Evolutionary conservation across 2,797 vertebrate genomes (phyloP).

Genomic region (Tinamus major): DNA sequence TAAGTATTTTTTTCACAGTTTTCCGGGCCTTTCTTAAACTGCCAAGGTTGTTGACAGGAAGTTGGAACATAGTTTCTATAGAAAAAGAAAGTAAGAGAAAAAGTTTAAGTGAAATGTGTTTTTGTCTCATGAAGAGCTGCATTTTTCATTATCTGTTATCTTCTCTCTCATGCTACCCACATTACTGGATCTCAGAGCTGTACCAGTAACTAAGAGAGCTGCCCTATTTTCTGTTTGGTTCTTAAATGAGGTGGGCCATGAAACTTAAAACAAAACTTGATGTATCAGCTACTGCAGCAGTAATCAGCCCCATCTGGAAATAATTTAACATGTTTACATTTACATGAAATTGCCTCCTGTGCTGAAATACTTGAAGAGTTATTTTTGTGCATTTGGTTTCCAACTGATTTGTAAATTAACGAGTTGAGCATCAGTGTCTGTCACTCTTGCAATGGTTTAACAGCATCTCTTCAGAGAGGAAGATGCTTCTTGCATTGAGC

Average conservation of each 20-base stretch:
- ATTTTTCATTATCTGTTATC: not conserved
- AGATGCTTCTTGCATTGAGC: not conserved
- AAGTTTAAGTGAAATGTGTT: conserved; percentile 69
- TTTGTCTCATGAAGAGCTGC: not conserved
- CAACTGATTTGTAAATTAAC: not conserved
- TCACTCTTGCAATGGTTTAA: not conserved
- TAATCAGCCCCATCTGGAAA: not conserved
- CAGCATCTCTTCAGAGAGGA: not conserved
- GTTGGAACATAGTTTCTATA: conserved; percentile 98
- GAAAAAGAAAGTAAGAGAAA: conserved; percentile 76
- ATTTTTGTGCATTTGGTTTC: not conserved
- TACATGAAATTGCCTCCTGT: not conserved
- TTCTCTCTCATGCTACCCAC: not conserved
- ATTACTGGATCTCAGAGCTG: conserved; percentile 47
- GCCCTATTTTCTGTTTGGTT: not conserved
- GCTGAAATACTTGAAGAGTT: not conserved
- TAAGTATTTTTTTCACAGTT: conserved; percentile 98
- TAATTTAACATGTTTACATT: not conserved
- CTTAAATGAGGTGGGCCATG: conserved; percentile 14
- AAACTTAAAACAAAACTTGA: not conserved
- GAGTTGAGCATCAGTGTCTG: not conserved
- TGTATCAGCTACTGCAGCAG: not conserved
- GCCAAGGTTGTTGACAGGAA: conserved; percentile 99
- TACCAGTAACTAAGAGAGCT: conserved; percentile 22
- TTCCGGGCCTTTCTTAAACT: conserved; percentile 99